These are phyloP conservation scores for Drosophila ogumai DNA, from an alignment of 1,140 invertebrate species.

Conservation along the genomic window DNA sequence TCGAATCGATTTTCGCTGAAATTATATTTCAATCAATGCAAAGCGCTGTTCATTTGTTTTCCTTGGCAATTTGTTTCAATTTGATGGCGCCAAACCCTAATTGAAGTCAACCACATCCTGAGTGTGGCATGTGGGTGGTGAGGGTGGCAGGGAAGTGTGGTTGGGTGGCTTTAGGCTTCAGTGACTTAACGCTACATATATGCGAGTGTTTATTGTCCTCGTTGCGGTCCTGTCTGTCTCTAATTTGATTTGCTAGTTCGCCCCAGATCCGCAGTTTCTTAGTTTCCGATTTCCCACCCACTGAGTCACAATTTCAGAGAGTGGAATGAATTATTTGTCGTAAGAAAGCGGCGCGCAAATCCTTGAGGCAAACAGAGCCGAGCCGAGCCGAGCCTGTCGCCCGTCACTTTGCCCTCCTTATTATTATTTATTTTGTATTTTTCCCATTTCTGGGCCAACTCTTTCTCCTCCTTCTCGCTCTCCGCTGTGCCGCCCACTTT, in stretches of 20 bases:
- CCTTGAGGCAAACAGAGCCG: constrained; percentile 20
- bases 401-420: constrained; percentile 1
- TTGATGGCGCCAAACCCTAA: constrained; percentile 29
- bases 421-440: constrained; percentile 10
- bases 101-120: constrained; percentile 40
- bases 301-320: constrained; percentile 1
- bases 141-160: not conserved
- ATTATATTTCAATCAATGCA: constrained; percentile 45
- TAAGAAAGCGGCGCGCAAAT: constrained; percentile 32
- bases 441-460: constrained; percentile 37
- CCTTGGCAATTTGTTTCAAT: constrained; percentile 37
- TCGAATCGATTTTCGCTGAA: constrained; percentile 2
- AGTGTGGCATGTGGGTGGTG: not conserved
- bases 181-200: not conserved
- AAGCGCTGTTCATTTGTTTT: constrained; percentile 34
- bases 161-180: constrained; percentile 12
- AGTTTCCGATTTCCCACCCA: constrained; percentile 17
- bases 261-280: constrained; percentile 23
- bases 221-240: constrained; percentile 27
- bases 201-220: constrained; percentile 20
- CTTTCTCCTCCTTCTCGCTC: constrained; percentile 1
- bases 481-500: constrained; percentile 14
- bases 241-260: constrained; percentile 49
- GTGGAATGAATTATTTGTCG: constrained; percentile 49
- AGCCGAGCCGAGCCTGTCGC: not conserved